Evolutionary conservation across 2,113 vertebrate genomes (phyloP).

Genomic region (Apaloderma vittatum): DNA sequence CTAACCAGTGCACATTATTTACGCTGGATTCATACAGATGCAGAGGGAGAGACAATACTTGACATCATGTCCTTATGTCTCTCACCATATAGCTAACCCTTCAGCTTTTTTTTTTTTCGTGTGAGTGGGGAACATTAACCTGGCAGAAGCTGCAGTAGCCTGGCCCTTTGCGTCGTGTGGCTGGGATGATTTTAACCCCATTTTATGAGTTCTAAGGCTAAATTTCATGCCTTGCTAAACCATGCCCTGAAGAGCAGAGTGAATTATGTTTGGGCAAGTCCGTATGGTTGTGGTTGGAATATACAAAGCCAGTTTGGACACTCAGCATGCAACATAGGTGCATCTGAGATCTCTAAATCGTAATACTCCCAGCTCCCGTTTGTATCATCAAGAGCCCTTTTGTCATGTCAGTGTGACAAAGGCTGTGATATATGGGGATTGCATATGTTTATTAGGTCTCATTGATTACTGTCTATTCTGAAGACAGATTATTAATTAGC

Average conservation of each 20-base stretch:
- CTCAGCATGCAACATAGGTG: background rate
- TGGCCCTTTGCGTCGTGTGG: background rate
- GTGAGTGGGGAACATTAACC: background rate
- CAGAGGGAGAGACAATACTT: background rate
- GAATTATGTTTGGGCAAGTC: background rate
- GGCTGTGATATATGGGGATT: background rate
- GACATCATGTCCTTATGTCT: background rate
- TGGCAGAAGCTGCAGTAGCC: background rate
- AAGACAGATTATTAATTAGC: constrained; percentile 31
- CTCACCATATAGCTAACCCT: background rate
- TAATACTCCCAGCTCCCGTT: background rate
- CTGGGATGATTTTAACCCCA: background rate
- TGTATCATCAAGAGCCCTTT: background rate
- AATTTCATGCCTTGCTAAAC: background rate
- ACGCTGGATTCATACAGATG: background rate
- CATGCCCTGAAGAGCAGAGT: background rate
- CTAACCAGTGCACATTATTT: background rate
- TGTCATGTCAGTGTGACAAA: background rate
- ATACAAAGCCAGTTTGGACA: background rate
- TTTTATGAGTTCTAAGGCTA: background rate
- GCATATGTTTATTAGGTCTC: background rate
- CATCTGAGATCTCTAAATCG: background rate
- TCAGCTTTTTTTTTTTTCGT: background rate
- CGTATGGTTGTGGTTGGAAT: background rate
- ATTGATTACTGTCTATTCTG: constrained; percentile 9